phyloP scores from a whole-genome alignment of 2,797 vertebrate genomes.

The Pagetopsis macropterus region DNA sequence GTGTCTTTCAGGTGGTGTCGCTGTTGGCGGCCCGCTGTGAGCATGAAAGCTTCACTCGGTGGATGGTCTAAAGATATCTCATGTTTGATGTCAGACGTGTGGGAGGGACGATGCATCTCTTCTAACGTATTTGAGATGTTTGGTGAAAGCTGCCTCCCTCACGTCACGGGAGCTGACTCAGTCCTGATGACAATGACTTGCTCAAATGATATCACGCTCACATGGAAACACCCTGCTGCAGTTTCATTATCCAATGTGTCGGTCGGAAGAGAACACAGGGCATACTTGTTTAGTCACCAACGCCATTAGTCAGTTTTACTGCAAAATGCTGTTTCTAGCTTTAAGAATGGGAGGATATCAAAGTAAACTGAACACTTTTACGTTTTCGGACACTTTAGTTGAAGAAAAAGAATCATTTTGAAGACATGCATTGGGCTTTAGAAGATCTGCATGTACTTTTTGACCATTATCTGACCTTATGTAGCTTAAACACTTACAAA shows the following conservation, averaged over 20 bases:
- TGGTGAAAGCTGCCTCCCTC: neutral
- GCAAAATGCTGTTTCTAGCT: neutral
- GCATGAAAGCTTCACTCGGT: neutral
- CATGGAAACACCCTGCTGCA: neutral
- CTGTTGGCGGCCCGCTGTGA: neutral
- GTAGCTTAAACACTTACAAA: neutral
- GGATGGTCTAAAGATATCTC: neutral
- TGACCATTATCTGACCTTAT: too few relatives aligned
- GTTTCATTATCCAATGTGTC: neutral
- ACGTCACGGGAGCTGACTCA: neutral
- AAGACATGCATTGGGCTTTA: too few relatives aligned
- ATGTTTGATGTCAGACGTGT: constrained; percentile 11
- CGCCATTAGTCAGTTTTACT: neutral
- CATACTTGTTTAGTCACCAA: neutral
- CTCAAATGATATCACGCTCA: neutral
- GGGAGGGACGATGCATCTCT: neutral
- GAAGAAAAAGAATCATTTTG: neutral
- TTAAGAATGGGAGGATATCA: neutral
- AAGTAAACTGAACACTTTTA: neutral
- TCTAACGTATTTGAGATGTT: neutral
- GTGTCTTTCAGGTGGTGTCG: neutral
- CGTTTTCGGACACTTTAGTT: neutral
- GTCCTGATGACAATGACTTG: neutral
- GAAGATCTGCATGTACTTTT: too few relatives aligned
- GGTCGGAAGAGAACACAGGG: neutral